phyloP scores from a whole-genome alignment of 1,140 invertebrate genomes.

The Geopemphigus sp. region DNA sequence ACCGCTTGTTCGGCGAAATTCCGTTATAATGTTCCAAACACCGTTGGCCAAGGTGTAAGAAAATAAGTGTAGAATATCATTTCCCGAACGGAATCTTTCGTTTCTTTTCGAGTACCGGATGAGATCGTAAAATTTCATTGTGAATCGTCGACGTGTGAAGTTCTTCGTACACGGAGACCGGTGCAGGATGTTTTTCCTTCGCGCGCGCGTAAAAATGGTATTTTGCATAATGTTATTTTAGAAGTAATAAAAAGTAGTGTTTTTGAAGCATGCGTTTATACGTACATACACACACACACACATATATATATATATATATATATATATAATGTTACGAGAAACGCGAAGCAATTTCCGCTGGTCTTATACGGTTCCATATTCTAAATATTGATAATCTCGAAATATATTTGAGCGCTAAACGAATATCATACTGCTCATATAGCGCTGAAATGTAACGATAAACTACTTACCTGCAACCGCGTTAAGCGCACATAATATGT shows the following conservation, averaged over 20 bases:
- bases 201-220: background rate
- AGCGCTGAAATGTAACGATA: background rate
- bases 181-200: conserved; percentile 25
- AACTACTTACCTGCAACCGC: background rate
- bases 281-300: too few species aligned
- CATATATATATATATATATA: background rate
- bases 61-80: conserved; percentile 13
- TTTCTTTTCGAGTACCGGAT: background rate
- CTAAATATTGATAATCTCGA: background rate
- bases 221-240: conserved; percentile 42
- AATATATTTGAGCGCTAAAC: conserved; percentile 1
- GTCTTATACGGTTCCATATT: background rate
- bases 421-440: conserved; percentile 16
- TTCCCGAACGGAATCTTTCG: conserved; percentile 8
- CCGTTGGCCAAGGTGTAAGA: background rate
- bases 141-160: conserved; percentile 37
- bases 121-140: conserved; percentile 34
- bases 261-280: too few species aligned
- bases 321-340: background rate
- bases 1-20: too few species aligned
- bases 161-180: background rate
- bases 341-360: background rate
- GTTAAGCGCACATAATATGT: background rate
- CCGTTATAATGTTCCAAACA: too few species aligned
- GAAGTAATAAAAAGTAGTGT: conserved; percentile 34